A percentile compares a stretch with the other conserved stretches of the same genome.
phyloP scores from a whole-genome alignment of 2,113 vertebrate species.

The Erinaceus europaeus region DNA sequence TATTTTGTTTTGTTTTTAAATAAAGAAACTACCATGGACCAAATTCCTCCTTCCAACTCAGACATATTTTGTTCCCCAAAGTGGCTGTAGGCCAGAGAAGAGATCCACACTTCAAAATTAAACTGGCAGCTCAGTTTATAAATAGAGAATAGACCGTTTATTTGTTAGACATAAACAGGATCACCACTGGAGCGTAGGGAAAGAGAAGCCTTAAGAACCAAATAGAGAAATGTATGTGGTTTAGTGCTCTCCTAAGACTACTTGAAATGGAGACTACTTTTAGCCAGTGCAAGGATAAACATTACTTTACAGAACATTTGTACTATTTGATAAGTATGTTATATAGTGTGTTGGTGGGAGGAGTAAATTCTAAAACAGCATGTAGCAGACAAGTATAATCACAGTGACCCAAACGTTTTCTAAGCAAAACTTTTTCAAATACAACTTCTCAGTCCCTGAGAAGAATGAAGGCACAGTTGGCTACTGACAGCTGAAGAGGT shows the following conservation, averaged over 20 bases:
- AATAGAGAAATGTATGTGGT: background rate
- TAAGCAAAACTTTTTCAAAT: background rate
- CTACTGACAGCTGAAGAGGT: too few relatives aligned
- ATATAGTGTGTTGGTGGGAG: too few relatives aligned
- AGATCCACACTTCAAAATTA: too few relatives aligned
- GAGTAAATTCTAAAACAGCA: too few relatives aligned
- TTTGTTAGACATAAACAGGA: constrained; percentile 14
- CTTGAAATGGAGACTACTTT: background rate
- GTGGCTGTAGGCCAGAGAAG: constrained; percentile 51
- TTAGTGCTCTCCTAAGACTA: background rate
- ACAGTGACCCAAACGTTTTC: background rate
- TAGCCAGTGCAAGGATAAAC: too few relatives aligned
- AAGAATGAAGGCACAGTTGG: background rate
- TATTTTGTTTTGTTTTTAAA: too few relatives aligned
- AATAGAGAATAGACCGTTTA: background rate
- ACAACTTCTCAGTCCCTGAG: rapidly evolving
- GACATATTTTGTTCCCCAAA: constrained; percentile 50
- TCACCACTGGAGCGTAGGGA: background rate
- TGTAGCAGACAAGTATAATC: background rate
- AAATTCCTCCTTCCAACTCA: constrained; percentile 54
- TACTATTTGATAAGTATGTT: background rate
- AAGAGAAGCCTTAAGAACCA: background rate
- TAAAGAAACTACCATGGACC: background rate
- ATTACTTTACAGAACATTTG: too few relatives aligned
- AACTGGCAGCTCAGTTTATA: background rate